Percentiles rank a stretch among this genome's conserved stretches.
Evolutionary conservation across 2,888 invertebrate genomes (phyloP).

Genomic region (Lacanobia oleracea): DNA sequence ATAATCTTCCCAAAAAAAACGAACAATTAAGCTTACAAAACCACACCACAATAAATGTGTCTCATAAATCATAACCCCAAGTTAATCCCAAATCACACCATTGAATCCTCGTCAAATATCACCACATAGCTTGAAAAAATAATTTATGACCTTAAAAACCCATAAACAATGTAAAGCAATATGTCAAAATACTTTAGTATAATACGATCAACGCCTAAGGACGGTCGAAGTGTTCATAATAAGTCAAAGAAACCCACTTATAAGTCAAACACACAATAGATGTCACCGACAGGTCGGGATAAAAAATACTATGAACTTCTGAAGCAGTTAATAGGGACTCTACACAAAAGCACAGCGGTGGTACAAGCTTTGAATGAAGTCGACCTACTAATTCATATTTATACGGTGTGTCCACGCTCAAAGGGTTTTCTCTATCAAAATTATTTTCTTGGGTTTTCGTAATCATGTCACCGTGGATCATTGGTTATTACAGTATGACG

Average conservation of each 20-base stretch:
- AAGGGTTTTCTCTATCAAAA: constrained; percentile 76
- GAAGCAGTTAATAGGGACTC: constrained; percentile 87
- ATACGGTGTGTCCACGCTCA: constrained; percentile 77
- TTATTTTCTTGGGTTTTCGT: constrained; percentile 67
- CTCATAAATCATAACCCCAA: constrained; percentile 84
- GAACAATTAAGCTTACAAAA: constrained; percentile 51
- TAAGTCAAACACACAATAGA: constrained; percentile 77
- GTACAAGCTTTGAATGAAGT: constrained; percentile 78
- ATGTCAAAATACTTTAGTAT: constrained; percentile 88
- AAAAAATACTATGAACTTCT: constrained; percentile 89
- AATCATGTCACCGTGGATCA: constrained; percentile 70
- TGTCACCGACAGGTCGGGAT: constrained; percentile 76
- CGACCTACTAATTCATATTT: constrained; percentile 83
- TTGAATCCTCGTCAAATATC: constrained; percentile 83
- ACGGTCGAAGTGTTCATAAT: constrained; percentile 75
- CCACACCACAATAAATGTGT: constrained; percentile 66
- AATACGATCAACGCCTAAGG: constrained; percentile 79
- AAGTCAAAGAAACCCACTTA: constrained; percentile 77
- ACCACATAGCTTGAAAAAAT: constrained; percentile 74
- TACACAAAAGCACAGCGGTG: constrained; percentile 81
- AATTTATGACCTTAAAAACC: constrained; percentile 84
- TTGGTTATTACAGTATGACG: constrained; percentile 45
- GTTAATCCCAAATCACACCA: constrained; percentile 79
- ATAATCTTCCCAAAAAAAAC: constrained; percentile 27
- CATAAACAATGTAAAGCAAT: constrained; percentile 86